Percentiles rank a stretch among this genome's conserved stretches.
Evolutionary conservation across 2,888 invertebrate genomes (phyloP).

Genomic region (Dryocosmus kuriphilus): DNA sequence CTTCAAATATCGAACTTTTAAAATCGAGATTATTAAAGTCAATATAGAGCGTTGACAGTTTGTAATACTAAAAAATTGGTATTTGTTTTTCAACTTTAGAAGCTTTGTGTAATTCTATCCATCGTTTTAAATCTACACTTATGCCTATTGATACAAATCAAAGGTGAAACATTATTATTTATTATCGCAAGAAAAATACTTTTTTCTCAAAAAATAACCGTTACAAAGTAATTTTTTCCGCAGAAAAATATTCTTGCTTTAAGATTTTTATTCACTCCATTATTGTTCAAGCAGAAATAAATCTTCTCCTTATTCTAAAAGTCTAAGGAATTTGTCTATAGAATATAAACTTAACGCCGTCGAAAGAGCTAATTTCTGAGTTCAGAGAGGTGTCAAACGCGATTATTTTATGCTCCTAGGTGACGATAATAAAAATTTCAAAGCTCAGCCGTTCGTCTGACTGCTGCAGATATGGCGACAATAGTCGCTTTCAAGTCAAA

Average conservation of each 20-base stretch:
- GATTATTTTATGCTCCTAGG: conserved; percentile 66
- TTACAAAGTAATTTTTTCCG: neutral
- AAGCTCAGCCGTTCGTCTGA: conserved; percentile 56
- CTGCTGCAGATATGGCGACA: conserved; percentile 53
- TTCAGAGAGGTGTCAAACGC: conserved; percentile 68
- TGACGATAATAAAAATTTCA: conserved; percentile 67
- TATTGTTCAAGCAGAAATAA: conserved; percentile 13
- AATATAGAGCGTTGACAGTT: conserved; percentile 5
- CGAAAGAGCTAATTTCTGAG: conserved; percentile 65
- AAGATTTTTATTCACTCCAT: neutral
- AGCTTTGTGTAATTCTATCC: neutral
- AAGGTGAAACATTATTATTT: neutral
- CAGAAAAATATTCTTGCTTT: neutral
- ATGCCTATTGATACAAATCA: too few relatives aligned
- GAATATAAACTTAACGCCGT: conserved; percentile 37
- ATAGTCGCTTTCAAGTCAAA: conserved; percentile 24
- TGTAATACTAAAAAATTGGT: neutral
- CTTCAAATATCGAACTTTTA: conserved; percentile 18
- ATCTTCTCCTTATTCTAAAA: neutral
- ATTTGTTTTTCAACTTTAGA: neutral
- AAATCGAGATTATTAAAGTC: conserved; percentile 11
- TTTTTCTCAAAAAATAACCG: too few relatives aligned
- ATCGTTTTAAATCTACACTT: neutral
- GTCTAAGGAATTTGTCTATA: conserved; percentile 27
- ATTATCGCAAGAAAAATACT: neutral